Evolutionary conservation across 1,140 invertebrate genomes (phyloP).

Genomic region (Panulirus ornatus): DNA sequence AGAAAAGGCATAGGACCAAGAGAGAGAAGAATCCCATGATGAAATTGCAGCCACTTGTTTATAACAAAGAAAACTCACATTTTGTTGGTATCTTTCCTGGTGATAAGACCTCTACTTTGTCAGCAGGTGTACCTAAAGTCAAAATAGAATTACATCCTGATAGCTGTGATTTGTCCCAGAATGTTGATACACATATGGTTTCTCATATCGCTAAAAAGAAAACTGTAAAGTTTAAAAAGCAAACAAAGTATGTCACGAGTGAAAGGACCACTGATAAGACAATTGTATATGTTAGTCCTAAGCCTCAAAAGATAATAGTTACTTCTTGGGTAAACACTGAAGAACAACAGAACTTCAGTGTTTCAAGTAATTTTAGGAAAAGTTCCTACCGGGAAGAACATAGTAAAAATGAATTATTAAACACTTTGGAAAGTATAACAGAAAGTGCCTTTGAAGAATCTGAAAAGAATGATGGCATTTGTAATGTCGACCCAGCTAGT

Average conservation of each 20-base stretch:
- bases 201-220: not conserved
- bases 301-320: not conserved
- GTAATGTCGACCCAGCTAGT: not conserved
- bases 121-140: not conserved
- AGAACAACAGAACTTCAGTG: not conserved
- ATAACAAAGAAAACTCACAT: conserved; percentile 18
- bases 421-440: not conserved
- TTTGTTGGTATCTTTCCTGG: conserved; percentile 3
- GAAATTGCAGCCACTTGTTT: not conserved
- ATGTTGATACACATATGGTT: not conserved
- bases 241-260: not conserved
- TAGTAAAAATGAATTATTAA: not conserved
- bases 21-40: not conserved
- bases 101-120: not conserved
- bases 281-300: not conserved
- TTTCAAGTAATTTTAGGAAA: not conserved
- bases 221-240: conserved; percentile 5
- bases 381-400: not conserved
- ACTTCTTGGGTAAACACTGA: not conserved
- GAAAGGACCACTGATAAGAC: not conserved
- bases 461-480: not conserved
- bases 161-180: not conserved
- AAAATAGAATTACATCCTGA: not conserved
- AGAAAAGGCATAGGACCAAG: not conserved
- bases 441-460: not conserved